Base-by-base conservation (phyloP, 2,888 invertebrate genomes). In the Azorinus chamasolen region DNA sequence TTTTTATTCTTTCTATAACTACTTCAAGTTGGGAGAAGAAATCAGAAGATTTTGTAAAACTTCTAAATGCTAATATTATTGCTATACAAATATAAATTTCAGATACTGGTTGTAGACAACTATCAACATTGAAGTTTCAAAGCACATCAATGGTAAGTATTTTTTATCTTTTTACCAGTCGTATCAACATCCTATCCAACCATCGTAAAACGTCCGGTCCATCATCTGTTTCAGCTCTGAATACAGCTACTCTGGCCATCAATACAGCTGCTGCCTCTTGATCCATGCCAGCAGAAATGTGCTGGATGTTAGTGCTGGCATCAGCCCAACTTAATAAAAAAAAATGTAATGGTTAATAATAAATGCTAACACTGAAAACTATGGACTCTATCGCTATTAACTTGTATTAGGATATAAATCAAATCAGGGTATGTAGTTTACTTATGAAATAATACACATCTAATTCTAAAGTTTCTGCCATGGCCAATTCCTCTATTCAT, bases 191-290 rank as follows among this genome's bases (percentile, higher is more conserved):
- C 84, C 99, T 95, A 93, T 99, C 99, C 14, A 99, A 96, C 99
- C 99, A 99, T 92, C 99, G 95, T 83, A 99, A 95, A 43, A 99
- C 98, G 93, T 99, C 99, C 0, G 98, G 97, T 1, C 95, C 95
- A 37, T 98, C 98, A 91, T 98, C 98, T 89, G 96, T 96, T 80
- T 93, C 93, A 0, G 99, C 99, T 87, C 98, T 95, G 94, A 97
- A 98, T 32, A 98, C 98, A 16, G 99, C 99, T 93, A 99, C 96
- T 25, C 99, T 95, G 0, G 98, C 97, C 98, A 99, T 99, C 61
- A 99, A 94, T 63, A 99, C 99, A 0, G 99, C 98, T 0, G 98
- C 97, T 16, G 99, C 97, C 94, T 99, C 99, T 94, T 99, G 99
- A 94, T 99, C 99, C 94, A 98, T 99, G 2, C 98, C 98, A 43